Conservation (phyloP, 2,888 invertebrate species). For the Dascillus cervinus region DNA sequence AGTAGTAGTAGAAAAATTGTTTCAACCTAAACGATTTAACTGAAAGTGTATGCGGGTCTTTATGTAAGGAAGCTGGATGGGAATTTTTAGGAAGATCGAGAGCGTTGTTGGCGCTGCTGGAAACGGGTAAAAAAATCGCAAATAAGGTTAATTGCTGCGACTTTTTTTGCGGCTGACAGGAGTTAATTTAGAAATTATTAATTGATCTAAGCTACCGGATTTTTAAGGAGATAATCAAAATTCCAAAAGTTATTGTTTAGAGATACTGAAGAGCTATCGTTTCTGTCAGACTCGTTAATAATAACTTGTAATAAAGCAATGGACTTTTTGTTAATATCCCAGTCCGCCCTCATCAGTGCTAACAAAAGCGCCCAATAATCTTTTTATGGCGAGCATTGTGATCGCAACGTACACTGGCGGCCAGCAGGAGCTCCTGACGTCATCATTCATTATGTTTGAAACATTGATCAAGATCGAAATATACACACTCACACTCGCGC, state of each 20-base stretch:
- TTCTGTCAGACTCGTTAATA: conserved; percentile 28
- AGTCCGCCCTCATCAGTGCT: conserved; percentile 34
- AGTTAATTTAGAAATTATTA: conserved; percentile 15
- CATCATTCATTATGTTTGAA: conserved; percentile 28
- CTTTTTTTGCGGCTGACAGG: no score
- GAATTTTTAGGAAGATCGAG: no score
- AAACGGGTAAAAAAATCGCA: no score
- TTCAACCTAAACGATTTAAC: no score
- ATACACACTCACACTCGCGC: no score
- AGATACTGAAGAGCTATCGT: conserved; percentile 17
- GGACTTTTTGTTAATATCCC: conserved; percentile 31
- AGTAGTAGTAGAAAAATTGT: no score
- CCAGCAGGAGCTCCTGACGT: conserved; percentile 28
- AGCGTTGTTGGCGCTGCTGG: no score
- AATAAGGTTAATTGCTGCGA: no score
- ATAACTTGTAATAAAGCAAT: conserved; percentile 28
- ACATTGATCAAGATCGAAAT: conserved; percentile 22
- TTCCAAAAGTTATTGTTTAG: conserved; percentile 24
- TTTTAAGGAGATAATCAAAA: conserved; percentile 21
- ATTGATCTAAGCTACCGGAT: conserved; percentile 14
- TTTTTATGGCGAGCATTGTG: conserved; percentile 32
- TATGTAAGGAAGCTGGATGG: no score
- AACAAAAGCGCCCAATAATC: conserved; percentile 34
- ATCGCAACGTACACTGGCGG: conserved; percentile 24
- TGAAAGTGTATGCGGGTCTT: no score